Percentiles rank a stretch among this genome's conserved stretches.
phyloP scores from a whole-genome alignment of 2,113 vertebrate genomes.

The Aramus guarauna region DNA sequence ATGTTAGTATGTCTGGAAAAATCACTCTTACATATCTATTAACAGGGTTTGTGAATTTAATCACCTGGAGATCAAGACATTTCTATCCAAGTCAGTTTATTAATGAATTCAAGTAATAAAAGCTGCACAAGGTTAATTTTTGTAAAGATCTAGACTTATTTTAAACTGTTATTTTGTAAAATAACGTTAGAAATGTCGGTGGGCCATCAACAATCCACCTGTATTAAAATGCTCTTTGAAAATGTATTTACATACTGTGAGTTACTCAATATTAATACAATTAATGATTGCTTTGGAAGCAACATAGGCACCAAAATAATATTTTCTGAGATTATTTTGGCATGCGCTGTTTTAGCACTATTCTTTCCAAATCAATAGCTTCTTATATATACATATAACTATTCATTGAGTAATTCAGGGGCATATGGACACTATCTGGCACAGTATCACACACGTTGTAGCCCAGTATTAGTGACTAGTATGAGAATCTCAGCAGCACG shows the following conservation, averaged over 20 bases:
- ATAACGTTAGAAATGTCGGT: neutral
- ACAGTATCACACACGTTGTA: neutral
- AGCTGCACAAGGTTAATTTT: neutral
- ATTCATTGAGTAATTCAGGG: neutral
- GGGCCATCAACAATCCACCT: neutral
- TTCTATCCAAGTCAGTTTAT: neutral
- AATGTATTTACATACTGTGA: neutral
- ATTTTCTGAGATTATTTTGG: neutral
- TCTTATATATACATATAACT: accelerated
- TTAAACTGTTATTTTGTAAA: neutral
- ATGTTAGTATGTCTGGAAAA: neutral
- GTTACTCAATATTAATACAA: neutral
- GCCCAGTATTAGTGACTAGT: neutral
- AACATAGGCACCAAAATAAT: neutral
- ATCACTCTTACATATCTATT: accelerated
- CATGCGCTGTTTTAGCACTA: neutral
- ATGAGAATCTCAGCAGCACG: neutral
- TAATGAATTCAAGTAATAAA: neutral
- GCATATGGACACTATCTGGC: neutral
- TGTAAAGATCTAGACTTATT: neutral
- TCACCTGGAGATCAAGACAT: neutral
- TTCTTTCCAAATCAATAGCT: neutral
- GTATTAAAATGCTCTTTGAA: neutral
- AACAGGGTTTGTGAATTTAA: neutral
- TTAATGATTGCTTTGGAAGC: neutral